These are phyloP conservation scores for Drosophila gunungcola DNA, from an alignment of 1,140 invertebrate species.

Conservation along the genomic window DNA sequence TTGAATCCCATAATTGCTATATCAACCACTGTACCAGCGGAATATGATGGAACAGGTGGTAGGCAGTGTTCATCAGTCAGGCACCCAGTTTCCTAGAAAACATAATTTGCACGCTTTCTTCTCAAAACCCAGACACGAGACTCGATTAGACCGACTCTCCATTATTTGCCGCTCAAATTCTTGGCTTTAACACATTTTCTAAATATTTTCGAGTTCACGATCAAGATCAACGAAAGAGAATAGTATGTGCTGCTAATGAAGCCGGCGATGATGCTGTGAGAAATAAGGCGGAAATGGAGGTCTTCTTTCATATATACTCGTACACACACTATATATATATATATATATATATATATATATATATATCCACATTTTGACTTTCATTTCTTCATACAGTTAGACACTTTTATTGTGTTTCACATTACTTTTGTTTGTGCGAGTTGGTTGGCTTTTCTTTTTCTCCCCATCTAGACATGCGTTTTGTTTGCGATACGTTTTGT, in stretches of 20 bases:
- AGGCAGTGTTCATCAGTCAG: conserved; percentile 15
- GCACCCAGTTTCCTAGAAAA: conserved; percentile 46
- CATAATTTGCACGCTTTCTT: conserved; percentile 79
- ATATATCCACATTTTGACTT: conserved; percentile 65
- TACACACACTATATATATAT: neutral
- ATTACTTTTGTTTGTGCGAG: conserved; percentile 48
- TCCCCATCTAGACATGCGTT: conserved; percentile 2
- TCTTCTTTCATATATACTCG: neutral
- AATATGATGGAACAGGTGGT: conserved; percentile 5
- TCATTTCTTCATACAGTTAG: conserved; percentile 78
- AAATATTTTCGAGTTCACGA: conserved; percentile 75
- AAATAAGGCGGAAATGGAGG: conserved; percentile 14
- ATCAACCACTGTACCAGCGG: conserved; percentile 9
- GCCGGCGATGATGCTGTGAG: conserved; percentile 56
- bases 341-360: neutral
- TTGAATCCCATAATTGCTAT: conserved; percentile 21
- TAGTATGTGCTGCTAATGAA: conserved; percentile 71
- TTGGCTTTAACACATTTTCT: conserved; percentile 71
- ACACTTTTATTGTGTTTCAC: conserved; percentile 81
- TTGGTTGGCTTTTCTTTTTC: conserved; percentile 19
- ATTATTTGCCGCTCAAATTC: conserved; percentile 27
- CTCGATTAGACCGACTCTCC: conserved; percentile 2
- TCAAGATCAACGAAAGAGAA: conserved; percentile 55
- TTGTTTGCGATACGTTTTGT: conserved; percentile 60
- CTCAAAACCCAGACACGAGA: conserved; percentile 57